These are phyloP conservation scores for Diorhabda carinulata DNA, from an alignment of 1,140 invertebrate genomes.

Conservation along the genomic window DNA sequence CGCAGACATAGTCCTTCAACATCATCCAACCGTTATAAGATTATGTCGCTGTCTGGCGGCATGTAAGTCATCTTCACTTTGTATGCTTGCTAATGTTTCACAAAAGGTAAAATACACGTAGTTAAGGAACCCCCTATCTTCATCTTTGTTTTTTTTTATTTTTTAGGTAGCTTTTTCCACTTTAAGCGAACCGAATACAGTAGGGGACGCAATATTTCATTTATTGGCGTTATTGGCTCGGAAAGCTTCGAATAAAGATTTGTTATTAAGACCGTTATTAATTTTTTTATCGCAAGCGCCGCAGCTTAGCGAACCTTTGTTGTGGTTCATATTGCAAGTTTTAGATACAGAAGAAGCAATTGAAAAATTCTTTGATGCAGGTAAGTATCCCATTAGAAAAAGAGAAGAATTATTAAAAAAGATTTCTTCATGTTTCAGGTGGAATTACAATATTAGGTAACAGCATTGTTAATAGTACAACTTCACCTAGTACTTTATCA, in stretches of 20 bases:
- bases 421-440: constrained; percentile 42
- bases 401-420: not conserved
- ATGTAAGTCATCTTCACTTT: constrained; percentile 64
- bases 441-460: constrained; percentile 59
- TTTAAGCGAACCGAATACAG: constrained; percentile 61
- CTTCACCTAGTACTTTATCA: constrained; percentile 49
- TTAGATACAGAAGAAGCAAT: constrained; percentile 66
- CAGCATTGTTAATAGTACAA: constrained; percentile 57
- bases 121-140: constrained; percentile 6
- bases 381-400: constrained; percentile 30
- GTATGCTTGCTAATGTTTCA: constrained; percentile 52
- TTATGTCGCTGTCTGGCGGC: constrained; percentile 71
- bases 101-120: constrained; percentile 31
- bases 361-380: constrained; percentile 60
- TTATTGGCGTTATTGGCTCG: constrained; percentile 69
- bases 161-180: constrained; percentile 44
- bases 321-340: constrained; percentile 71
- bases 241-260: constrained; percentile 65
- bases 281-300: constrained; percentile 63
- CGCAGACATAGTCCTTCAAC: constrained; percentile 72
- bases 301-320: constrained; percentile 69
- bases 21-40: constrained; percentile 75
- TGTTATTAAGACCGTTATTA: constrained; percentile 71
- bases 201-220: constrained; percentile 80
- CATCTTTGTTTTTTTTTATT: constrained; percentile 12